Evolutionary conservation across 1,140 invertebrate species (phyloP).

Genomic region (Aphelenchoides fujianensis): DNA sequence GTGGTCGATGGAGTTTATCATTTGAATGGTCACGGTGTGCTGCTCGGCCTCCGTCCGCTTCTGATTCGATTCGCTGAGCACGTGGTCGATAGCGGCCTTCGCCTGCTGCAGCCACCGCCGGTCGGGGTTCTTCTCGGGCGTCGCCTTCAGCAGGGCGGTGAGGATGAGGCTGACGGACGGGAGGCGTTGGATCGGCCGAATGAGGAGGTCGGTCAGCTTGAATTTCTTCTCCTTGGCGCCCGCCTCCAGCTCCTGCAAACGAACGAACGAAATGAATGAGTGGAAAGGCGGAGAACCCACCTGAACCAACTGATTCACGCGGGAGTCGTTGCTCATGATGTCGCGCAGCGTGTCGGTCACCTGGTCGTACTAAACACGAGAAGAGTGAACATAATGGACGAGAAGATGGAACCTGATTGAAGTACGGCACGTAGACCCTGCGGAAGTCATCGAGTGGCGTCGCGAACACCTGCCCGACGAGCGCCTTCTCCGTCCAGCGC

Average conservation of each 20-base stretch:
- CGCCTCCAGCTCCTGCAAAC: neutral
- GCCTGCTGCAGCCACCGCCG: neutral
- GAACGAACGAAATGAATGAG: neutral
- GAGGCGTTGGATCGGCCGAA: slow-evolving; percentile 16
- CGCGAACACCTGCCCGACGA: slow-evolving; percentile 8
- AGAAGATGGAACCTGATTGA: no score
- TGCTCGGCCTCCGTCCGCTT: slow-evolving; percentile 1
- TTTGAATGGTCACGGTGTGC: neutral
- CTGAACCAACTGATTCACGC: neutral
- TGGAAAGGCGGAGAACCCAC: no score
- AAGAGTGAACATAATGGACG: no score
- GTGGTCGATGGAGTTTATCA: neutral
- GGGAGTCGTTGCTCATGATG: neutral
- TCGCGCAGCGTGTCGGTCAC: neutral
- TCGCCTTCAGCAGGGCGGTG: slow-evolving; percentile 3
- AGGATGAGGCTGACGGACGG: slow-evolving; percentile 5
- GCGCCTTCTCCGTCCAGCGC: neutral
- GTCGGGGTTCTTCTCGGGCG: slow-evolving; percentile 20
- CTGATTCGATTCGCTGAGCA: neutral
- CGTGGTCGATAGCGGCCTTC: neutral
- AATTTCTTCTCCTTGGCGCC: neutral
- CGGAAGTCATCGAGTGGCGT: neutral
- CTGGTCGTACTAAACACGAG: no score
- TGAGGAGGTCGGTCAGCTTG: neutral
- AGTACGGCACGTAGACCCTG: slow-evolving; percentile 9